Evolutionary conservation across 2,888 invertebrate genomes (phyloP).

Genomic region (Drosophila gaucha): DNA sequence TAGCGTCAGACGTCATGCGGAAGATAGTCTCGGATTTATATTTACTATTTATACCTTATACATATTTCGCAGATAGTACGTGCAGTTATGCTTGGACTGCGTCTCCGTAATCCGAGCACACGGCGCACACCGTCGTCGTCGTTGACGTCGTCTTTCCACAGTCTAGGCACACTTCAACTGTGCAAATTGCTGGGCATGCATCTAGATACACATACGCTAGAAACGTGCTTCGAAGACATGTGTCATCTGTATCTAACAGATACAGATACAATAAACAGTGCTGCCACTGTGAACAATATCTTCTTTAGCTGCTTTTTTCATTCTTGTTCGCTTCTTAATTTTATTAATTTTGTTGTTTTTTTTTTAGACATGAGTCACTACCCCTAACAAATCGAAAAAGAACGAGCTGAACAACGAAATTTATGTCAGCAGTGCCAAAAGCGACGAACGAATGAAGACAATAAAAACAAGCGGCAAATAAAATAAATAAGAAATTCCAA

Average conservation of each 20-base stretch:
- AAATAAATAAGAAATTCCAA: conserved; percentile 68
- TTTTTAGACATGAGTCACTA: conserved; percentile 69
- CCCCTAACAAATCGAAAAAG: conserved; percentile 33
- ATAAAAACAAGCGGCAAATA: conserved; percentile 69
- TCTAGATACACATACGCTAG: conserved; percentile 55
- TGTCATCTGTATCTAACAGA: conserved; percentile 70
- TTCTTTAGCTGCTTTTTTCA: conserved; percentile 15
- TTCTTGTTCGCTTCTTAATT: conserved; percentile 24
- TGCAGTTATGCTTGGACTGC: conserved; percentile 74
- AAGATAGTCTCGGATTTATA: conserved; percentile 48
- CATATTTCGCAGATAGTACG: conserved; percentile 58
- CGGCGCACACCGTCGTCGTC: conserved; percentile 22
- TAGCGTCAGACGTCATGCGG: conserved; percentile 62
- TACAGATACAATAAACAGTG: conserved; percentile 46
- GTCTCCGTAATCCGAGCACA: conserved; percentile 63
- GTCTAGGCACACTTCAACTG: conserved; percentile 78
- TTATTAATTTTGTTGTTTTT: conserved; percentile 20
- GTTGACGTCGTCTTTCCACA: conserved; percentile 73
- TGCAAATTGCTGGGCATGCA: conserved; percentile 65
- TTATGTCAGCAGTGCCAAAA: conserved; percentile 81
- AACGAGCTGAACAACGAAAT: conserved; percentile 61
- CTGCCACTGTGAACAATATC: conserved; percentile 16
- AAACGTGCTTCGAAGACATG: conserved; percentile 69
- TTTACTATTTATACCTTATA: conserved; percentile 15
- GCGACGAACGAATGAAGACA: conserved; percentile 56